Evolutionary conservation across 1,140 invertebrate genomes (phyloP).

Genomic region (Galleria mellonella): DNA sequence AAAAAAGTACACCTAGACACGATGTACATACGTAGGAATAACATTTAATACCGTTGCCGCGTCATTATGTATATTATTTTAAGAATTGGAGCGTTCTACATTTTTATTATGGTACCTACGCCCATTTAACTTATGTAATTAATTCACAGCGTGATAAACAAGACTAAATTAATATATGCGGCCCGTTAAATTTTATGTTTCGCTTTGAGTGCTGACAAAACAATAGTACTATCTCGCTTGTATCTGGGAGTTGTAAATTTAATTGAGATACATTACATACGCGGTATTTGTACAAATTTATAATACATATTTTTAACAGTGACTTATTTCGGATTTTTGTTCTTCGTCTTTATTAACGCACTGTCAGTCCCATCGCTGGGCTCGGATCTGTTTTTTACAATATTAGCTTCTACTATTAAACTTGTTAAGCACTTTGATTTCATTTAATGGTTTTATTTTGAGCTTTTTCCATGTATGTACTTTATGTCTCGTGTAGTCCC

Average conservation of each 20-base stretch:
- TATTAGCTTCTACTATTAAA: too few species aligned
- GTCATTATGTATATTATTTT: constrained; percentile 5
- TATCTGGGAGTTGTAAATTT: constrained; percentile 20
- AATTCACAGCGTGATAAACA: constrained; percentile 58
- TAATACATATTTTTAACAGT: too few species aligned
- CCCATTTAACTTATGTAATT: constrained; percentile 67
- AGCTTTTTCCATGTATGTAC: too few species aligned
- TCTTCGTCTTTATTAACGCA: too few species aligned
- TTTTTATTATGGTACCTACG: constrained; percentile 54
- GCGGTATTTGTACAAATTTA: too few species aligned
- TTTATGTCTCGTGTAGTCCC: too few species aligned
- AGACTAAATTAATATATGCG: constrained; percentile 57
- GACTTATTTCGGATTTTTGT: too few species aligned
- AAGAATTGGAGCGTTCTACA: constrained; percentile 40
- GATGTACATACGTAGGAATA: background rate
- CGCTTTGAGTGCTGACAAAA: constrained; percentile 43
- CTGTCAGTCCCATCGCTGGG: too few species aligned
- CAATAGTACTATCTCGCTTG: constrained; percentile 34
- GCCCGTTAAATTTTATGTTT: constrained; percentile 54
- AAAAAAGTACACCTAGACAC: background rate
- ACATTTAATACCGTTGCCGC: background rate
- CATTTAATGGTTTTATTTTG: too few species aligned
- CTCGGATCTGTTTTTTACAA: too few species aligned
- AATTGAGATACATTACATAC: constrained; percentile 18
- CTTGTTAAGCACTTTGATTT: too few species aligned